These are phyloP conservation scores for Cephalophus harveyi DNA, from an alignment of 2,113 vertebrate species.

Conservation along the genomic window DNA sequence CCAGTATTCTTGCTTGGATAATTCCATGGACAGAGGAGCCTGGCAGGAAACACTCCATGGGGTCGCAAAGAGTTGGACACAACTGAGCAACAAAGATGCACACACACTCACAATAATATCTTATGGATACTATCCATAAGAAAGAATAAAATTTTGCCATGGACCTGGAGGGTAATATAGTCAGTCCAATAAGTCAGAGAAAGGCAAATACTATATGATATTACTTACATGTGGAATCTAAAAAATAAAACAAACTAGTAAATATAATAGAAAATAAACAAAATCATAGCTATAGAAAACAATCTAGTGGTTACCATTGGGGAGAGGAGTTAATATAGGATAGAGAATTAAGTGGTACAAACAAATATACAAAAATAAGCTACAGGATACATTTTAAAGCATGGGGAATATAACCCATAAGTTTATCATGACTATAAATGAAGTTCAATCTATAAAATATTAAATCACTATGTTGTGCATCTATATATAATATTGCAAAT, in stretches of 20 bases:
- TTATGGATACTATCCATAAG: background rate
- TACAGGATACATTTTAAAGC: background rate
- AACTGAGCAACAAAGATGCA: background rate
- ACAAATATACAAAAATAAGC: background rate
- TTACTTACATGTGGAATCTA: background rate
- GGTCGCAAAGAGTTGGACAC: accelerated
- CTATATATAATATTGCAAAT: background rate
- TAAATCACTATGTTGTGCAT: background rate
- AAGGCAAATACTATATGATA: background rate
- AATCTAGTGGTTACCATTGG: background rate
- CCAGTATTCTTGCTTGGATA: background rate
- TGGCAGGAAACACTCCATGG: background rate
- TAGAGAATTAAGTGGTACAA: background rate
- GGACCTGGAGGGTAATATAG: background rate
- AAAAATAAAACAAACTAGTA: background rate
- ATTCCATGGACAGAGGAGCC: background rate
- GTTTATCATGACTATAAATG: background rate
- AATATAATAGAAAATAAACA: background rate
- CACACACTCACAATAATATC: background rate
- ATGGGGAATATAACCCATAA: background rate
- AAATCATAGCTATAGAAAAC: background rate
- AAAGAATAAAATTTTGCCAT: background rate
- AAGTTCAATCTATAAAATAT: background rate
- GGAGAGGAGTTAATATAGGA: background rate
- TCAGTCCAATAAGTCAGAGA: background rate